Evolutionary conservation across 2,797 vertebrate genomes (phyloP).

Genomic region (Bradypodion pumilum): DNA sequence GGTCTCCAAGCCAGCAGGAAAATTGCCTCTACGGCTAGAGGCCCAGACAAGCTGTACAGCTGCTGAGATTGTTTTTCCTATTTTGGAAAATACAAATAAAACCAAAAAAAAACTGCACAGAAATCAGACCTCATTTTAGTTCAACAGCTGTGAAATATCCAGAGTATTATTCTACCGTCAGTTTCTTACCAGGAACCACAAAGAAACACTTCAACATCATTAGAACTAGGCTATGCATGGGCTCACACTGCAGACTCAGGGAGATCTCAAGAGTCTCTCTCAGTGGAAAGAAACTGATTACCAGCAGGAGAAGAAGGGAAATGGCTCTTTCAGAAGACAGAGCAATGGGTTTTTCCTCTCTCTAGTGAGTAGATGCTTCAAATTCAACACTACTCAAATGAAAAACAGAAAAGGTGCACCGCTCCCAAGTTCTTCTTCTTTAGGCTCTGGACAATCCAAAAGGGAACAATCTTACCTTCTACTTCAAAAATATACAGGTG

Average conservation of each 20-base stretch:
- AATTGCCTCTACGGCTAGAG: conserved; percentile 59
- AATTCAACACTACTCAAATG: neutral
- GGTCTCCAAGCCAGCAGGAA: conserved; percentile 63
- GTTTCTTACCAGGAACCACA: conserved; percentile 51
- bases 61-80: conserved; percentile 46
- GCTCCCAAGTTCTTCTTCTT: neutral
- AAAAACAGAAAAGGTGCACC: neutral
- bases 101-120: neutral
- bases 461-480: neutral
- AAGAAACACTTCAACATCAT: conserved; percentile 47
- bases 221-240: neutral
- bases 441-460: neutral
- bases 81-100: neutral
- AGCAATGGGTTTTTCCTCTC: conserved; percentile 17
- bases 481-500: no score
- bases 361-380: neutral
- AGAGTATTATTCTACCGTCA: conserved; percentile 39
- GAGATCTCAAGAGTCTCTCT: conserved; percentile 5
- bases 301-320: neutral
- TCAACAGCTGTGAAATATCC: conserved; percentile 60
- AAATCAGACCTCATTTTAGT: conserved; percentile 43
- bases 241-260: conserved; percentile 46
- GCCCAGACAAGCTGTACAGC: conserved; percentile 53
- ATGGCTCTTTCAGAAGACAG: conserved; percentile 24
- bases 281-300: conserved; percentile 16